phyloP scores from a whole-genome alignment of 2,113 vertebrate genomes.

The Psophia crepitans region DNA sequence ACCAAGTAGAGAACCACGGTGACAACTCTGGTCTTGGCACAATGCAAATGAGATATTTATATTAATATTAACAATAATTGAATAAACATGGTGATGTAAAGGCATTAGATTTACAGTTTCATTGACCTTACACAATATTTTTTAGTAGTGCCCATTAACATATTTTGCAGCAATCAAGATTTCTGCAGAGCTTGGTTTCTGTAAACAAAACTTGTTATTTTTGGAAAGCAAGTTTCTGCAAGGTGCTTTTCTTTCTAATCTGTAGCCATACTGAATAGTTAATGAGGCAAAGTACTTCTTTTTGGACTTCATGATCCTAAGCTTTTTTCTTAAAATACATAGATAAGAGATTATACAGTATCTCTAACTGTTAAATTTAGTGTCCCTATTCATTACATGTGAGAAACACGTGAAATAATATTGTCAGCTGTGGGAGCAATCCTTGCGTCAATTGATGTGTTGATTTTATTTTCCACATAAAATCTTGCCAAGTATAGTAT shows the following conservation, averaged over 20 bases:
- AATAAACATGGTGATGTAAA: not conserved
- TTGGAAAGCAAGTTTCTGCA: not conserved
- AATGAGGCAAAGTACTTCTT: not conserved
- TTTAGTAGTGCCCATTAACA: not conserved
- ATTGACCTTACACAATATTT: not conserved
- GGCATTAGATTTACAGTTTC: not conserved
- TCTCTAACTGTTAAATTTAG: not conserved
- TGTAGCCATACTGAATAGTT: not conserved
- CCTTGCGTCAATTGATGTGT: not conserved
- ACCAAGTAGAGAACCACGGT: not conserved
- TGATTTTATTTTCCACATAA: conserved; percentile 2
- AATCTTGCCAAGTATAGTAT: not conserved
- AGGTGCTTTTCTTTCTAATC: not conserved
- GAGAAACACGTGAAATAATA: not conserved
- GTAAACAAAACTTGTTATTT: conserved; percentile 7
- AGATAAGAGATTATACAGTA: not conserved
- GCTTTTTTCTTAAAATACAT: not conserved
- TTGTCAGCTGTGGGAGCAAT: not conserved
- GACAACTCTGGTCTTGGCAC: not conserved
- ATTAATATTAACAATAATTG: not conserved
- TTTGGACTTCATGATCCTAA: not conserved
- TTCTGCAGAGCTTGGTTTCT: not conserved
- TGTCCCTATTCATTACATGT: not conserved
- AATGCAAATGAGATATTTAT: not conserved
- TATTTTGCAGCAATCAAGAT: conserved; percentile 14